phyloP scores from a whole-genome alignment of 1,140 invertebrate species.

The Pentalonia nigronervosa region DNA sequence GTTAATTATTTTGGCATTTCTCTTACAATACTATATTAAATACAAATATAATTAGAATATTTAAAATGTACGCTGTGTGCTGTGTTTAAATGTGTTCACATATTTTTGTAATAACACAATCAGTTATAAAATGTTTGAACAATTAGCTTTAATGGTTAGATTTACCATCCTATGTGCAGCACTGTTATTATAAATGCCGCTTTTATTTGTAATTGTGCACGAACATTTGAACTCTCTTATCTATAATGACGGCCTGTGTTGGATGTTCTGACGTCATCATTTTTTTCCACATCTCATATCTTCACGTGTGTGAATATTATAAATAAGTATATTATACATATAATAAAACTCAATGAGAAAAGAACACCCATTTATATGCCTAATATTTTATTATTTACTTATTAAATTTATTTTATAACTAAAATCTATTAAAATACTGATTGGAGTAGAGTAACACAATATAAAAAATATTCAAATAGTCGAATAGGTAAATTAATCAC shows the following conservation, averaged over 20 bases:
- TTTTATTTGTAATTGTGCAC: constrained; percentile 9
- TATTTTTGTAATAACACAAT: constrained; percentile 13
- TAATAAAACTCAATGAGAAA: background rate
- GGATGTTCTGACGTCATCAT: constrained; percentile 11
- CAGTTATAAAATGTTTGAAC: constrained; percentile 10
- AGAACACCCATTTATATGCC: background rate
- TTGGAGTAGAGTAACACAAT: background rate
- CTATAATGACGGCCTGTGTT: constrained; percentile 30
- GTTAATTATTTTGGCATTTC: background rate
- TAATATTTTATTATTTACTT: background rate
- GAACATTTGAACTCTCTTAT: constrained; percentile 45
- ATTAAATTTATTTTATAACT: background rate
- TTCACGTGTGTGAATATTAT: background rate
- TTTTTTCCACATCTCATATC: background rate
- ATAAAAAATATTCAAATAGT: background rate
- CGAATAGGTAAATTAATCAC: background rate
- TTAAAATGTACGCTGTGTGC: background rate
- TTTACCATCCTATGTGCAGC: background rate
- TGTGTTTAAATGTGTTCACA: background rate
- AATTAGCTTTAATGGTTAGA: constrained; percentile 26
- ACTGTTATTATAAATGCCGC: background rate
- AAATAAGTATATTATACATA: background rate
- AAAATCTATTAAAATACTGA: background rate
- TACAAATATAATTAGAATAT: background rate
- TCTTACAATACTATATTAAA: background rate